Evolutionary conservation across 2,113 vertebrate genomes (phyloP).

Genomic region (Sylvia atricapilla): DNA sequence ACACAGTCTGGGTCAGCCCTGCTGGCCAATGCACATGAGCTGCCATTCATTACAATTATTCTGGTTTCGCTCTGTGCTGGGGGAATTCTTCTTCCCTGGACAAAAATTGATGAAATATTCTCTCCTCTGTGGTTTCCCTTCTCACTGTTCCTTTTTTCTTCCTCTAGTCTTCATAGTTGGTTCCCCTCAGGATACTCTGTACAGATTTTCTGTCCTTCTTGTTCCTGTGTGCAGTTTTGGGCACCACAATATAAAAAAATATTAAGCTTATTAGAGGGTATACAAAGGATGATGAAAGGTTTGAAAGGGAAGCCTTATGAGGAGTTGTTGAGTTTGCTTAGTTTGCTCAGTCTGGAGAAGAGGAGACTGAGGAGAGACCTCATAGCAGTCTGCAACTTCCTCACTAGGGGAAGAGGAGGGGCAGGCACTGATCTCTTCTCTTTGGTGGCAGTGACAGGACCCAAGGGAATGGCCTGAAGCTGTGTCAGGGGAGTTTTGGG

Average conservation of each 20-base stretch:
- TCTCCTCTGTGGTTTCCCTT: not conserved
- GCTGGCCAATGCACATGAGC: accelerated
- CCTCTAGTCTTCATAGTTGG: not conserved
- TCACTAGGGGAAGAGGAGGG: accelerated
- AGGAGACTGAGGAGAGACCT: not conserved
- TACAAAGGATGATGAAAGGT: not conserved
- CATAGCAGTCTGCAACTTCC: not conserved
- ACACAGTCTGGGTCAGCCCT: not conserved
- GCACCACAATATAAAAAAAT: not conserved
- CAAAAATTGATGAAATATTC: not conserved
- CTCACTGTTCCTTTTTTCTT: not conserved
- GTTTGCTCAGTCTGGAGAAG: not conserved
- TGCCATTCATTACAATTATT: not conserved
- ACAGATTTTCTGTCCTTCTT: not conserved
- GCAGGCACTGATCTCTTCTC: not conserved
- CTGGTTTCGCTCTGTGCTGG: not conserved
- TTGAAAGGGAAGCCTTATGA: not conserved
- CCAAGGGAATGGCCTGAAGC: accelerated
- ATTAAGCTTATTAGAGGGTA: not conserved
- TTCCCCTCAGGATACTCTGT: not conserved
- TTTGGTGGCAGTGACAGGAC: not conserved
- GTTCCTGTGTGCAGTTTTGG: not conserved
- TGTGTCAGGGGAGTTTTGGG: not conserved
- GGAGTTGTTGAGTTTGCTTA: not conserved
- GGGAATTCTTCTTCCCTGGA: not conserved